These are phyloP conservation scores for Strigamia transsilvanica DNA, from an alignment of 2,888 invertebrate genomes.

Conservation along the genomic window DNA sequence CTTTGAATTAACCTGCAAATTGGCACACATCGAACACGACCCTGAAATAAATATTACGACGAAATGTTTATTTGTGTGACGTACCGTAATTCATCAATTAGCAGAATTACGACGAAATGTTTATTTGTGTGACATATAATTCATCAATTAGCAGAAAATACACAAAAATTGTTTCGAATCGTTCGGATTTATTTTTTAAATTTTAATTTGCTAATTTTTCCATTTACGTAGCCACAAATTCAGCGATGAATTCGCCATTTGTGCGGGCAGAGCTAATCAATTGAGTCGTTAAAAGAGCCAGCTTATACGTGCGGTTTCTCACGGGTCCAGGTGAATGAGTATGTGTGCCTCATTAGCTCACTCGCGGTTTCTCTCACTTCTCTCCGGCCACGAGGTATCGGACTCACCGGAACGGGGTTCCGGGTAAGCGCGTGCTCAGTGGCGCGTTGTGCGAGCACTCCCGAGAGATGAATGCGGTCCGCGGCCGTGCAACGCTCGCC, in stretches of 20 bases:
- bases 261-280: neutral
- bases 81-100: too few species aligned
- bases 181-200: too few species aligned
- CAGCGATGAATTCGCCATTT: neutral
- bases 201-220: too few species aligned
- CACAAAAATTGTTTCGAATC: too few species aligned
- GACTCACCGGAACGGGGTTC: conserved; percentile 31
- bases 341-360: conserved; percentile 17
- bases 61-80: too few species aligned
- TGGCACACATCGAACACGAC: too few species aligned
- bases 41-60: too few species aligned
- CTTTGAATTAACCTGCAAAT: neutral
- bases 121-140: too few species aligned
- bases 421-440: conserved; percentile 50
- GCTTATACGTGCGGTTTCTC: conserved; percentile 31
- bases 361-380: conserved; percentile 37
- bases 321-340: conserved; percentile 27
- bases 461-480: conserved; percentile 43
- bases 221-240: too few species aligned
- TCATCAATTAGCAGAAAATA: too few species aligned
- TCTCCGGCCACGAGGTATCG: conserved; percentile 20
- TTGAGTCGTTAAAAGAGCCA: neutral
- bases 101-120: too few species aligned
- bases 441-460: conserved; percentile 34
- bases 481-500: conserved; percentile 17